Evolutionary conservation across 2,888 invertebrate genomes (phyloP).

Genomic region (Dicyrtoma fusca): DNA sequence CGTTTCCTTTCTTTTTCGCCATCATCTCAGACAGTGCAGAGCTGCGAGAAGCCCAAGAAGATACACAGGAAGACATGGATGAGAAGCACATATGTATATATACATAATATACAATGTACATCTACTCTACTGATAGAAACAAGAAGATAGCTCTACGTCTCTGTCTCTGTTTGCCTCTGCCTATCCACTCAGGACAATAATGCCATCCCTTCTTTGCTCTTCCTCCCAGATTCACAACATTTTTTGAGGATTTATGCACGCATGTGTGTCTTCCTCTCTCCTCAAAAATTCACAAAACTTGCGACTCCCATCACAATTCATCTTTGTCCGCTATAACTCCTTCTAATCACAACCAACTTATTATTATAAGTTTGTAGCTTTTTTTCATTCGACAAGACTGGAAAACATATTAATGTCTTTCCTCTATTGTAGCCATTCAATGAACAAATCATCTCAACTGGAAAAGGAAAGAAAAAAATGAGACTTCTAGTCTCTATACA

Average conservation of each 20-base stretch:
- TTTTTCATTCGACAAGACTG: conserved; percentile 8
- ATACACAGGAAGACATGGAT: conserved; percentile 23
- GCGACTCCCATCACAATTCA: conserved; percentile 2
- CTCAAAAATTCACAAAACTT: neutral
- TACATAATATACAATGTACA: too few relatives aligned
- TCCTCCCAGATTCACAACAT: neutral
- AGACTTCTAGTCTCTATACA: neutral
- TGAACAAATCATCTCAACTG: conserved; percentile 31
- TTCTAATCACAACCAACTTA: conserved; percentile 1
- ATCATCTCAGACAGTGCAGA: conserved; percentile 12
- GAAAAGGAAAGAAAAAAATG: conserved; percentile 34
- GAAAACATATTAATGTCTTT: conserved; percentile 28
- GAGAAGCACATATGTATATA: conserved; percentile 2
- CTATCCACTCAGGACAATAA: too few relatives aligned
- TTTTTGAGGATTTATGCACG: conserved; percentile 25
- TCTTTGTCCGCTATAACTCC: conserved; percentile 12
- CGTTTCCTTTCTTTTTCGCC: conserved; percentile 18
- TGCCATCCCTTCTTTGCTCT: neutral
- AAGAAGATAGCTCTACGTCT: too few relatives aligned
- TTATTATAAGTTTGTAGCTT: neutral
- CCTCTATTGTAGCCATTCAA: conserved; percentile 18
- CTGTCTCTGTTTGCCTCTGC: neutral
- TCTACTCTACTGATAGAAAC: too few relatives aligned
- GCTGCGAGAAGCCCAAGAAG: conserved; percentile 6
- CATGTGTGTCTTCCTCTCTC: conserved; percentile 16